These are phyloP conservation scores for Cloeon dipterum DNA, from an alignment of 2,888 invertebrate species.

Conservation along the genomic window DNA sequence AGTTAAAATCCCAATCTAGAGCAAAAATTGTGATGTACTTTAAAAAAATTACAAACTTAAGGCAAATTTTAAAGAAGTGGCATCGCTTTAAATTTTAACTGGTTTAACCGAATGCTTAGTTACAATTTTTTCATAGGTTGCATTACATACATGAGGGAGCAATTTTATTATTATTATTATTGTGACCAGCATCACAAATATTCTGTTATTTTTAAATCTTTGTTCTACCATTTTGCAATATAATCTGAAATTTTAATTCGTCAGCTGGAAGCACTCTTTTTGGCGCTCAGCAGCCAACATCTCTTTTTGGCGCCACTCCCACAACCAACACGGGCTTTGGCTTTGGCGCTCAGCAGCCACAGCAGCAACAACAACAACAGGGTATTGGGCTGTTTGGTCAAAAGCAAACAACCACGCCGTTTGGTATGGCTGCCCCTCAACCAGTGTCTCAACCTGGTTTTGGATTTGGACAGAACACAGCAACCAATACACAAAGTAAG, in stretches of 20 bases:
- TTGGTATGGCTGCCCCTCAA: constrained; percentile 12
- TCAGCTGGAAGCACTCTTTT: constrained; percentile 10
- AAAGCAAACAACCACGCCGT: constrained; percentile 14
- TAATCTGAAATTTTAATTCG: background rate
- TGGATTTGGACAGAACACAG: constrained; percentile 10
- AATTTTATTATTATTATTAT: too few relatives aligned
- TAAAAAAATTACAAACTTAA: too few relatives aligned
- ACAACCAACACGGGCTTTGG: constrained; percentile 16
- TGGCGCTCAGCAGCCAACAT: constrained; percentile 6
- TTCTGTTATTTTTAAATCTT: constrained; percentile 4
- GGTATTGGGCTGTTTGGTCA: constrained; percentile 21
- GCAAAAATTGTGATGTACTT: too few relatives aligned
- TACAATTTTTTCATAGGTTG: too few relatives aligned
- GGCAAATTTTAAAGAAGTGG: too few relatives aligned
- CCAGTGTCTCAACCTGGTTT: constrained; percentile 7
- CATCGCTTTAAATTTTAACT: too few relatives aligned
- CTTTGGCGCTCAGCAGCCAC: constrained; percentile 12
- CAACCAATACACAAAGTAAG: constrained; percentile 5
- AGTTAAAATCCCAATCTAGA: background rate
- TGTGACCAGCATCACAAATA: too few relatives aligned
- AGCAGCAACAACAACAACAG: constrained; percentile 8
- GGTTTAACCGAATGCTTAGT: too few relatives aligned
- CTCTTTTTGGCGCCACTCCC: constrained; percentile 16
- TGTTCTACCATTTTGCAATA: too few relatives aligned
- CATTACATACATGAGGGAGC: too few relatives aligned